Evolutionary conservation across 2,113 vertebrate species (phyloP), one percentile per base, ranked within the genome.

Genomic region (Chaetura pelagica): DNA sequence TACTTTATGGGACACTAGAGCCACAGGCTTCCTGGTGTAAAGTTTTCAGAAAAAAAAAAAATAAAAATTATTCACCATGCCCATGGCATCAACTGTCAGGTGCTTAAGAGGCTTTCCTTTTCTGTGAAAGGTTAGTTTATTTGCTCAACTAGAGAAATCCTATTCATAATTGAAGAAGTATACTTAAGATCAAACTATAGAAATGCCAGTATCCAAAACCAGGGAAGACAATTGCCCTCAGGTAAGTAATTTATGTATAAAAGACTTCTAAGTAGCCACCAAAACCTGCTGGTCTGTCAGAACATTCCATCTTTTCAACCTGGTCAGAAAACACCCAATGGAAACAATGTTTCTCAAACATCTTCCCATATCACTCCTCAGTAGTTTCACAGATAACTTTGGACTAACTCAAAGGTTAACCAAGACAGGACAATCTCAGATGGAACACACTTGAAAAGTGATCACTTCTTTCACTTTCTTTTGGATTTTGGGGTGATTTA

Each of bases 1-100:
- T 44, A 73, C 35, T 76, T 71, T 19, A 54, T 23, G 89, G 59
- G 68, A 67, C 4, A 12, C 51, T 55, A 82, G 24, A 92, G 64
- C 74, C 38, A 82, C 26, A 42, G 34, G 11, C 21, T 66, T 92
- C 69, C 71, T 40, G 21, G 42, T 48, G 67, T 12, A 49, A 91
- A 79, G 48, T 64, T 76, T 66, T 83, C 40, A 79, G 54, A 96
- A 87, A 69, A 52, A 97, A 96, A 85, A 67, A 52, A 97, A 42
- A n/a, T n/a, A n/a, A 15, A 71, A 54, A 58, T 91, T 90, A 84
- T 78, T 87, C 91, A 75, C 17, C 40, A 7, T 12, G 21, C 34
- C 82, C 67, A 26, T 49, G 87, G 32, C 23, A 30, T 34, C 76
- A 84, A 9, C 2, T 9, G 38, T 91, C 85, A 91, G 38, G 79